Conservation (phyloP, 2,797 vertebrate species). For the Cetoscarus ocellatus region DNA sequence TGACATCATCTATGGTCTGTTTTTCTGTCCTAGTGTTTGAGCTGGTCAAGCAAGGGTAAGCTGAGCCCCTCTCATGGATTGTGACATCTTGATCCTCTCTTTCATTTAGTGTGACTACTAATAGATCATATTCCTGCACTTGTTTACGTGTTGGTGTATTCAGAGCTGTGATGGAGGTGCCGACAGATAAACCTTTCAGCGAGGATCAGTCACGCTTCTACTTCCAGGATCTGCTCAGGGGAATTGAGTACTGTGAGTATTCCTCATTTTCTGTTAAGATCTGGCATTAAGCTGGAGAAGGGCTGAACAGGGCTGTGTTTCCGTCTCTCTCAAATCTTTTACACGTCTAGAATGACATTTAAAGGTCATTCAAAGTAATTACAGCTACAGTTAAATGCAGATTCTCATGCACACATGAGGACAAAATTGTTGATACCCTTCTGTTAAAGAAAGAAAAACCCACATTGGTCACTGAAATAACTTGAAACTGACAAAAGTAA, state of each 20-base stretch:
- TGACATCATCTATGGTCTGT: constrained; percentile 20
- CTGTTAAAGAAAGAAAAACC: too few relatives aligned
- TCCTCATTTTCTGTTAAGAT: background rate
- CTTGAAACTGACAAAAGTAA: too few relatives aligned
- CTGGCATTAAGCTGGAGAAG: background rate
- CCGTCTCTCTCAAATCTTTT: background rate
- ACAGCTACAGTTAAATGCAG: background rate
- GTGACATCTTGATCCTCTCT: background rate
- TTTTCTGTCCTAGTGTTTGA: constrained; percentile 92
- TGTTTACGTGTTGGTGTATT: constrained; percentile 23
- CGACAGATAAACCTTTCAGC: constrained; percentile 92
- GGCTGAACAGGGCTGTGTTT: background rate
- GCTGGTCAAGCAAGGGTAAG: constrained; percentile 98
- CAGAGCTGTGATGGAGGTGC: constrained; percentile 98
- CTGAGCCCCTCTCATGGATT: constrained; percentile 48
- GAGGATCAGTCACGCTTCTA: constrained; percentile 97
- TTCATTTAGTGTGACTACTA: constrained; percentile 58
- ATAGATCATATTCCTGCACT: constrained; percentile 26
- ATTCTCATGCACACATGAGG: too few relatives aligned
- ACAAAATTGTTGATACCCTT: too few relatives aligned
- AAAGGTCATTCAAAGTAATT: constrained; percentile 1
- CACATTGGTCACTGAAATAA: too few relatives aligned
- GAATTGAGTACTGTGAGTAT: constrained; percentile 96
- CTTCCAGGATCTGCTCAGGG: constrained; percentile 97
- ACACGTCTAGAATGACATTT: background rate